These are phyloP conservation scores for Cynocephalus volans DNA, from an alignment of 2,113 vertebrate species.

Conservation along the genomic window DNA sequence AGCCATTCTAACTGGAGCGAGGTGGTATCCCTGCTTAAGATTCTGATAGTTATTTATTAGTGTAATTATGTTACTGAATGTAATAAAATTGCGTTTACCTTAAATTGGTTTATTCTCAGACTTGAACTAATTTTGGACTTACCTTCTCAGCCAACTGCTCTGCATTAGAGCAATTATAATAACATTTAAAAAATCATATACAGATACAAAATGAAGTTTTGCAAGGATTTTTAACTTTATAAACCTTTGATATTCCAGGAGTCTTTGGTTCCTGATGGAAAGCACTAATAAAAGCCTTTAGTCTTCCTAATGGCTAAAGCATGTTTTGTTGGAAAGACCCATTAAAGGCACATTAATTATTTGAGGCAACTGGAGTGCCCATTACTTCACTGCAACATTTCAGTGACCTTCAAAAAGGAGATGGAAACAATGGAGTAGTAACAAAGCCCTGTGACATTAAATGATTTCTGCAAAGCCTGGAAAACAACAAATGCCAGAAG, in stretches of 20 bases:
- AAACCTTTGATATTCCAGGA: background rate
- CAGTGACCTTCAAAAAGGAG: background rate
- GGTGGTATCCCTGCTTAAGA: background rate
- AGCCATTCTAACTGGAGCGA: too few relatives aligned
- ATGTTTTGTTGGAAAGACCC: background rate
- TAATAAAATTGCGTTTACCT: conserved; percentile 49
- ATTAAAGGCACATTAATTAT: conserved; percentile 37
- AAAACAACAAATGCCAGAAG: background rate
- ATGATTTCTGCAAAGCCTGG: background rate
- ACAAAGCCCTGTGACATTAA: background rate
- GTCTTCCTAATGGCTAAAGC: background rate
- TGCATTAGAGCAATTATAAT: conserved; percentile 18
- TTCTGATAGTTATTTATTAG: conserved; percentile 33
- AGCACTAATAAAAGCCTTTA: background rate
- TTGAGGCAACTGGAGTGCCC: background rate
- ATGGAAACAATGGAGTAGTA: background rate
- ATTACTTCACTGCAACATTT: conserved; percentile 19
- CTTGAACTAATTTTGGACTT: conserved; percentile 20
- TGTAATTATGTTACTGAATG: conserved; percentile 30
- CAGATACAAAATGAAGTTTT: background rate
- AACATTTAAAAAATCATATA: background rate
- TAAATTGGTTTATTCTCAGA: conserved; percentile 31
- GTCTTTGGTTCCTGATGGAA: background rate
- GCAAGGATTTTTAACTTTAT: background rate
- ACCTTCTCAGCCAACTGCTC: background rate